These are phyloP conservation scores for Nothura maculosa DNA, from an alignment of 2,797 vertebrate species.

Conservation along the genomic window DNA sequence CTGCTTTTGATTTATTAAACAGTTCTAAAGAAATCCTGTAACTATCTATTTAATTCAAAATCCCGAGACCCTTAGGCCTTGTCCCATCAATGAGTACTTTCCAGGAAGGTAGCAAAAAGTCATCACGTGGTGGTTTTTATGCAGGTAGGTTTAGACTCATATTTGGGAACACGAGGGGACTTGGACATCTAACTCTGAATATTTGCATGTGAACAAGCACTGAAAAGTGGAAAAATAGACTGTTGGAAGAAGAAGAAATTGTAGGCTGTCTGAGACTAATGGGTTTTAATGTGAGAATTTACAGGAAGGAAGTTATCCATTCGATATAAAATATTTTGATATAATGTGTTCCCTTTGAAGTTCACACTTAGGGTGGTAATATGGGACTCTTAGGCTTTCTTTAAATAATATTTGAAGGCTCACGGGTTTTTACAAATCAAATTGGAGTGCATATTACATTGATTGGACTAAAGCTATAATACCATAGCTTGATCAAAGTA, in stretches of 20 bases:
- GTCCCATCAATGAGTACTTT: background rate
- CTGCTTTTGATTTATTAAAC: background rate
- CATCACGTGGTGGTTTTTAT: background rate
- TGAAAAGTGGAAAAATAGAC: background rate
- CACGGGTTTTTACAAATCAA: fast-evolving
- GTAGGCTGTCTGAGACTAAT: background rate
- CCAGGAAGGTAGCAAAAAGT: background rate
- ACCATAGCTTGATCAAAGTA: background rate
- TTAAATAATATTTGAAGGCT: background rate
- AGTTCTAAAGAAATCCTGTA: background rate
- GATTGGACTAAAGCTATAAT: background rate
- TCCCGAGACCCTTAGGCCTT: background rate
- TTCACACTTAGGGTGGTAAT: background rate
- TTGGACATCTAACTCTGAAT: background rate
- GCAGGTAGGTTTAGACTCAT: background rate
- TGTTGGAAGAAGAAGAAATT: background rate
- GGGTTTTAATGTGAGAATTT: background rate
- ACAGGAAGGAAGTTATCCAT: background rate
- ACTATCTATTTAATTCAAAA: background rate
- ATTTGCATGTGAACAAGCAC: background rate
- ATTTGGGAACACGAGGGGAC: background rate
- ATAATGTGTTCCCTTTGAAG: background rate
- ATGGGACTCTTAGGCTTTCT: background rate
- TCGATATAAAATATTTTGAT: background rate
- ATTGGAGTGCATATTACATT: background rate